These are phyloP conservation scores for Drosophila histrio DNA, from an alignment of 2,888 invertebrate species.

Conservation along the genomic window DNA sequence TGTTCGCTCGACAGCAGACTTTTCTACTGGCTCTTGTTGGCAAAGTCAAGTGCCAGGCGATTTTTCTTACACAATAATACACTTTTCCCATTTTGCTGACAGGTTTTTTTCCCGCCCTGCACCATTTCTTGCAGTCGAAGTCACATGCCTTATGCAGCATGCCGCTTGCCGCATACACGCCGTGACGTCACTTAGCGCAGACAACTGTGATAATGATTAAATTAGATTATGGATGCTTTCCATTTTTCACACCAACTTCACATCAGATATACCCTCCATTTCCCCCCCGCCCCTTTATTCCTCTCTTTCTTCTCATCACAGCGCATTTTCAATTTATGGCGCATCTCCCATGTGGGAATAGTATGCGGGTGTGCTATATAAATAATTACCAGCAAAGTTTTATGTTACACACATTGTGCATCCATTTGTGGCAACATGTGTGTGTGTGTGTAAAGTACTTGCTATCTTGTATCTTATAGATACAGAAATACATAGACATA, in stretches of 20 bases:
- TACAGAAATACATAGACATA: constrained; percentile 11
- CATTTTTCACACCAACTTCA: constrained; percentile 69
- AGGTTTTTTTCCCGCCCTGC: constrained; percentile 44
- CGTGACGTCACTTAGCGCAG: constrained; percentile 81
- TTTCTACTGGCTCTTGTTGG: constrained; percentile 25
- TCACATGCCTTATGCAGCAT: background rate
- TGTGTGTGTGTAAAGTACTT: background rate
- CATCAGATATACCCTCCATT: constrained; percentile 29
- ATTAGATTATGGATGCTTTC: constrained; percentile 81
- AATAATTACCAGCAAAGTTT: constrained; percentile 77
- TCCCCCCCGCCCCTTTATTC: constrained; percentile 5
- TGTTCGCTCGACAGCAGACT: too few species aligned
- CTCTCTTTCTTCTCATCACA: constrained; percentile 3
- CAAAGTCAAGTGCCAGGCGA: constrained; percentile 74
- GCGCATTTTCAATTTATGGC: constrained; percentile 63
- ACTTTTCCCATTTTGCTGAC: constrained; percentile 76
- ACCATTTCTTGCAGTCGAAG: background rate
- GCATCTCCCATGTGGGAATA: constrained; percentile 66
- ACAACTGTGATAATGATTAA: constrained; percentile 82
- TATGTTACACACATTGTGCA: constrained; percentile 56
- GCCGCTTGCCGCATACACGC: constrained; percentile 32
- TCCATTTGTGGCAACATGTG: constrained; percentile 22
- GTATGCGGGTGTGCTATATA: constrained; percentile 71
- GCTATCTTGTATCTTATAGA: constrained; percentile 17
- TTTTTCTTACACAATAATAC: constrained; percentile 79